Conservation (phyloP, 2,113 vertebrate genomes). For the Periophthalmus modestus region DNA sequence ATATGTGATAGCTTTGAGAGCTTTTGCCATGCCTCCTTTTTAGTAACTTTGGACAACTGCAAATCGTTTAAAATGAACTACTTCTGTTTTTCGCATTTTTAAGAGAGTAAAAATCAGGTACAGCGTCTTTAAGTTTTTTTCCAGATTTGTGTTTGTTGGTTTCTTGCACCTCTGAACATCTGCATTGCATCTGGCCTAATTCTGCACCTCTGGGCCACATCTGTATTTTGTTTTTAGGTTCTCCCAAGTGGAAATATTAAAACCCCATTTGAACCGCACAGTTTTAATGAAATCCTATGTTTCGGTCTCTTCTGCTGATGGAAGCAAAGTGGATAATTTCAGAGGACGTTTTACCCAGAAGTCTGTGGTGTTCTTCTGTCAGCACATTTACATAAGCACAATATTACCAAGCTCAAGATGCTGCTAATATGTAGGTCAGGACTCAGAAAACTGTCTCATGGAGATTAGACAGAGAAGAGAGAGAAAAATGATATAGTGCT, state of each 20-base stretch:
- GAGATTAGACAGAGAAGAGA: slow-evolving; percentile 36
- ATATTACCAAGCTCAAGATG: slow-evolving; percentile 50
- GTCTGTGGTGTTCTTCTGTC: slow-evolving; percentile 49
- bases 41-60: no score
- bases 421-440: slow-evolving; percentile 50
- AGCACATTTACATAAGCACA: slow-evolving; percentile 68
- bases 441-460: slow-evolving; percentile 43
- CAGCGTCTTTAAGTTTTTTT: not conserved
- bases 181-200: slow-evolving; percentile 7
- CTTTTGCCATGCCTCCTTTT: no score
- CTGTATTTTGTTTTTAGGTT: slow-evolving; percentile 48
- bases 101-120: no score
- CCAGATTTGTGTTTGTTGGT: not conserved
- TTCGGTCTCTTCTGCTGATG: slow-evolving; percentile 45
- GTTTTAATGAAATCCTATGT: slow-evolving; percentile 42
- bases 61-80: no score
- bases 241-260: slow-evolving; percentile 29
- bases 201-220: slow-evolving; percentile 23
- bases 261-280: slow-evolving; percentile 17
- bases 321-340: slow-evolving; percentile 38
- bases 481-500: not conserved
- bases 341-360: slow-evolving; percentile 47
- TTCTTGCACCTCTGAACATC: slow-evolving; percentile 1
- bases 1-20: no score
- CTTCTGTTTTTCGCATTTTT: no score